These are phyloP conservation scores for Drosophila peninsularis DNA, from an alignment of 2,888 invertebrate genomes.

Conservation along the genomic window DNA sequence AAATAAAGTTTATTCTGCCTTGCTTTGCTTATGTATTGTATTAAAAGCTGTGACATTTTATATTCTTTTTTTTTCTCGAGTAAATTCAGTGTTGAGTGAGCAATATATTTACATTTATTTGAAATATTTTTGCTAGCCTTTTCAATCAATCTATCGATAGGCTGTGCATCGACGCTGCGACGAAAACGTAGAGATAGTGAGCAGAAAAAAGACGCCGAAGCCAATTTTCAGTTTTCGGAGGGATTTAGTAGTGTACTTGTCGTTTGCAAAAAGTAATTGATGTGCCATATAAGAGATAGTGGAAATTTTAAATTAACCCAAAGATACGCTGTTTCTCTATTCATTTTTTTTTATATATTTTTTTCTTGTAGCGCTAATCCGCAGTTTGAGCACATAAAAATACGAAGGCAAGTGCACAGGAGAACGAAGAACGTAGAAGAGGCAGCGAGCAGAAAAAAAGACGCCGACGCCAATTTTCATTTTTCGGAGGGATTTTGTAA, in stretches of 20 bases:
- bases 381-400: conserved; percentile 20
- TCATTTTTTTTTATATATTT: not conserved
- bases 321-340: too few relatives aligned
- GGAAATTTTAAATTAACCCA: not conserved
- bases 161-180: conserved; percentile 14
- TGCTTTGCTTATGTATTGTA: conserved; percentile 1
- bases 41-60: not conserved
- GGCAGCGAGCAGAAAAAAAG: conserved; percentile 38
- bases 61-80: not conserved
- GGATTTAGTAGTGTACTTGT: conserved; percentile 27
- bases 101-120: not conserved
- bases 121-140: not conserved
- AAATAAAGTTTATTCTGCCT: conserved; percentile 8
- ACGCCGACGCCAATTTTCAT: conserved; percentile 49
- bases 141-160: conserved; percentile 36
- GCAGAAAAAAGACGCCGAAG: conserved; percentile 47
- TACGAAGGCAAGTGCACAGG: conserved; percentile 22
- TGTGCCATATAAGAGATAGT: too few relatives aligned
- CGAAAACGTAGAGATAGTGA: conserved; percentile 28
- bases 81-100: not conserved
- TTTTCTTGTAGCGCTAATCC: conserved; percentile 12
- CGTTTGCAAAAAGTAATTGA: conserved; percentile 28
- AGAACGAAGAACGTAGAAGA: conserved; percentile 25
- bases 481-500: conserved; percentile 35
- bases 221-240: conserved; percentile 46